Base-by-base conservation (phyloP, 2,113 vertebrate species). In the Burhinus oedicnemus region DNA sequence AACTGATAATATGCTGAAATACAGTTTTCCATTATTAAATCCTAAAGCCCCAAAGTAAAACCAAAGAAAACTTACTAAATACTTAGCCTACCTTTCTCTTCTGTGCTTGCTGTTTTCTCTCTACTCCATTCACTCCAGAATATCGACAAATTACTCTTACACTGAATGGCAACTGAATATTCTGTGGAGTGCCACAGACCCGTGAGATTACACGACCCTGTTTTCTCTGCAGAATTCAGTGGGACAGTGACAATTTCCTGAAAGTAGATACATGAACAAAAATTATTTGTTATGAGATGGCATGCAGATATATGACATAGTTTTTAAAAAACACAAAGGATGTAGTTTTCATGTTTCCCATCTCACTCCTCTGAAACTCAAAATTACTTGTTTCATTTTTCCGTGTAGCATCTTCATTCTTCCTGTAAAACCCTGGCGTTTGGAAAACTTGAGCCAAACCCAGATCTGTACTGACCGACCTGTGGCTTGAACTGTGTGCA, bases 71-170 rank as follows among this genome's bases (percentile, higher is more conserved):
- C 38, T 66, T 3, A 19, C 21, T 29, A 38, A 38, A n/a, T 17
- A 25, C 49, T 45, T 36, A 75, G 25, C 87, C 86, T 93, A 93
- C 98, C 97, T 97, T 95, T 85, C 40, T 98, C 98, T 78, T 96
- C 91, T 5, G 98, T 98, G 23, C 54, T 96, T 90, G 79, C 96
- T 4, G 1, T 93, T 96, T 87, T 58, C 40, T 80, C 96, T 76
- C 26, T 72, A 60, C 98, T 98, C 98, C 98, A 98, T 20, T 94
- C 97, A 62, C 98, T 98, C 98, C 98, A 98, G 49, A 97, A 93
- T 15, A 3, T 8, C n/a, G 98, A 98, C 8, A 8, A 4, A 7
- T 8, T 5, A n/a, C 16, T 45, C 8, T 5, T 58, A 74, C 98
- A 98, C 8, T 47, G 95, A 93, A 98, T 7, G 7, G 92, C 87